These are phyloP conservation scores for Drosophila prostipennis DNA, from an alignment of 2,888 invertebrate species.

Conservation along the genomic window DNA sequence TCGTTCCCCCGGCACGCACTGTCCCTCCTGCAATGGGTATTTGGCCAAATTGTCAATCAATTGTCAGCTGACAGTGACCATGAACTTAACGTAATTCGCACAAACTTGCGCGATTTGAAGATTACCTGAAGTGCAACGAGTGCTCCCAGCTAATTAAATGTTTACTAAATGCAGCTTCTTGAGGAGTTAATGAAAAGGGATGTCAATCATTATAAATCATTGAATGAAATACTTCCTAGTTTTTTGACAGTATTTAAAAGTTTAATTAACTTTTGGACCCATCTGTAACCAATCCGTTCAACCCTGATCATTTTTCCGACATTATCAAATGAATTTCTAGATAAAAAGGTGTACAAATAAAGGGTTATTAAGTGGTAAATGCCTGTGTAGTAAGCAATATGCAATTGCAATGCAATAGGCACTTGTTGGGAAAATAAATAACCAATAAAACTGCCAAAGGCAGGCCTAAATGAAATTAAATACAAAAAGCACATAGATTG, in stretches of 20 bases:
- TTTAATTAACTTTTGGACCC: too few relatives aligned
- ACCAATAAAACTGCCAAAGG: constrained; percentile 13
- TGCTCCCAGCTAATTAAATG: not conserved
- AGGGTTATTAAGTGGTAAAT: not conserved
- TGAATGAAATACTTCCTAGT: too few relatives aligned
- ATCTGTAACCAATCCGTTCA: too few relatives aligned
- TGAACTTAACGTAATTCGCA: constrained; percentile 59
- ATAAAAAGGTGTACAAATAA: not conserved
- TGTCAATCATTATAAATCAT: too few relatives aligned
- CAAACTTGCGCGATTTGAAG: constrained; percentile 15
- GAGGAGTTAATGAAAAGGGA: too few relatives aligned
- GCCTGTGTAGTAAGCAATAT: not conserved
- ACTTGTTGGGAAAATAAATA: not conserved
- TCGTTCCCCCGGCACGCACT: not conserved
- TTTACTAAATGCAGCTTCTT: constrained; percentile 7
- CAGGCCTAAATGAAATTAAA: constrained; percentile 8
- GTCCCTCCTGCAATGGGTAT: constrained; percentile 10
- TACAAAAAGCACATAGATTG: constrained; percentile 8
- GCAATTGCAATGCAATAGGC: not conserved
- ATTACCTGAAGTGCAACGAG: constrained; percentile 13
- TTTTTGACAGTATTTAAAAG: not conserved
- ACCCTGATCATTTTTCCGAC: too few relatives aligned
- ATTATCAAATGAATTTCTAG: too few relatives aligned
- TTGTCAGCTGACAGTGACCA: constrained; percentile 62
- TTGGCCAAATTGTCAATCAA: constrained; percentile 75